Evolutionary conservation across 1,140 invertebrate species (phyloP), one percentile per base, ranked within the genome.

Genomic region (Drosophila willistoni): DNA sequence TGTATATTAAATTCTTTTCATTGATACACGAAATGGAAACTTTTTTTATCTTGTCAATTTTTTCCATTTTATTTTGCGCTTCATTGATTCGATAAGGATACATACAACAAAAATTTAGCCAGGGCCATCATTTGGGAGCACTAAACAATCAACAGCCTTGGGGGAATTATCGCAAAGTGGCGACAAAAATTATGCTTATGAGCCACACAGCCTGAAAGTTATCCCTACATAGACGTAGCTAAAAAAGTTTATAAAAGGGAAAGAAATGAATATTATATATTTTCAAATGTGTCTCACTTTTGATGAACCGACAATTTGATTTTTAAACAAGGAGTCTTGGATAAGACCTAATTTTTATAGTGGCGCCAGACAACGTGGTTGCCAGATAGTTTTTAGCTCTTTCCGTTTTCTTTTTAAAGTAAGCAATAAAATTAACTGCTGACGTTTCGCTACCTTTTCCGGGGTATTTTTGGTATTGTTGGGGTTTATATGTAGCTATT

Each of bases 131-230:
- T 59, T 59, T 33, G 56, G 56, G 56, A 59, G 33, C 56, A 36
- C 29, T 59, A 59, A 59, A 59, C 56, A 59, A 59, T 59, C 56
- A 59, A 59, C 56, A 59, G 56, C 56, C 29, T 59, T 59, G 14
- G 33, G 33, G 56, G 56, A 59, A 59, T 59, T 36, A 59, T 36
- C 56, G 29, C 56, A 59, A 59, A 59, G 14, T 59, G 56, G 56
- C 29, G 56, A 59, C 56, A 36, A 59, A 59, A 59, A 59, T 59
- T 59, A 59, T 59, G 56, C 56, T 59, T 59, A 59, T 59, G 33
- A 59, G 56, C 33, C n/a, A 14, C 29, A 14, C 29, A 36, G 29
- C 56, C 56, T 36, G n/a, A 59, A 17, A 25, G 61, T 68, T 71
- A 73, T 73, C 33, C 55, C 7, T 33, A 19, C 55, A 33, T 34